Conservation (phyloP, 2,113 vertebrate genomes). For the Lophochroa leadbeateri region DNA sequence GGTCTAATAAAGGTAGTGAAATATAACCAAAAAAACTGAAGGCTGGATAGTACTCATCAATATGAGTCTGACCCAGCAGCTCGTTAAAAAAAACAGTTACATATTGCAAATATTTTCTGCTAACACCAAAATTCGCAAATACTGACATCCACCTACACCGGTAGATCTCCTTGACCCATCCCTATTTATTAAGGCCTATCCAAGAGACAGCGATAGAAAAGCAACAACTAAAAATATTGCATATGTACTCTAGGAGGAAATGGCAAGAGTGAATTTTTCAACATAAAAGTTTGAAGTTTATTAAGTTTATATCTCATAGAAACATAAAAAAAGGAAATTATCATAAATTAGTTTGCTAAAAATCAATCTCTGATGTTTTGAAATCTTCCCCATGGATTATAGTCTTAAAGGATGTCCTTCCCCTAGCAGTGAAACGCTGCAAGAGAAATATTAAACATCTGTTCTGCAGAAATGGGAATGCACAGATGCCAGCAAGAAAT, state of each 20-base stretch:
- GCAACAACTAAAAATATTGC: neutral
- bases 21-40: neutral
- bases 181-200: fast-evolving
- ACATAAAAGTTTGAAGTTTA: neutral
- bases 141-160: neutral
- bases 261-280: neutral
- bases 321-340: neutral
- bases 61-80: neutral
- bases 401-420: neutral
- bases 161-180: neutral
- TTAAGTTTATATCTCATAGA: neutral
- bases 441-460: neutral
- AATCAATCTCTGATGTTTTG: neutral
- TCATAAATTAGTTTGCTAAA: neutral
- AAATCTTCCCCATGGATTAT: neutral
- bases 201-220: neutral
- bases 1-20: neutral
- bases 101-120: neutral
- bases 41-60: neutral
- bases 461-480: neutral
- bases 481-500: neutral
- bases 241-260: neutral
- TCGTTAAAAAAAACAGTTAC: neutral
- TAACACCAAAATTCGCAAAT: neutral
- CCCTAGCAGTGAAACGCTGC: neutral